These are phyloP conservation scores for Drosophila gunungcola DNA, from an alignment of 1,140 invertebrate genomes.

Conservation along the genomic window DNA sequence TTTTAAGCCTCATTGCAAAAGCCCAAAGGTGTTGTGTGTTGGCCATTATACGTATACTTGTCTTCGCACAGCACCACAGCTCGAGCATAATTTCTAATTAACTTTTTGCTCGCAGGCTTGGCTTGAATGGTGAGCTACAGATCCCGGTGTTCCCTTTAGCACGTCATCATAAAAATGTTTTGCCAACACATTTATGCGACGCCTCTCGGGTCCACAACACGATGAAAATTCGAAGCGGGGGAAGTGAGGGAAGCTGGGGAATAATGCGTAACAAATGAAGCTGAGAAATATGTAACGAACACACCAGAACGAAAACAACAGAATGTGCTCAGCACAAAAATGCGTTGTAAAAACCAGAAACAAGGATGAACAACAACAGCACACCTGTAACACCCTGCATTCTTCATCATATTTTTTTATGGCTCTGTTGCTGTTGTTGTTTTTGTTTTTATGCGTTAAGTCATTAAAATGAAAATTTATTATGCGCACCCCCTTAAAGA, in stretches of 20 bases:
- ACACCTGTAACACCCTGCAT: conserved; percentile 66
- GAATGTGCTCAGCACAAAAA: conserved; percentile 25
- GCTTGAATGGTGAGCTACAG: neutral
- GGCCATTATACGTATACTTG: conserved; percentile 16
- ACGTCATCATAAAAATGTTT: conserved; percentile 82
- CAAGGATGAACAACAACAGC: conserved; percentile 44
- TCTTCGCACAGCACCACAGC: conserved; percentile 51
- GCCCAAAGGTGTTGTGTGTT: conserved; percentile 57
- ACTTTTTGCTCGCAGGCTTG: conserved; percentile 69
- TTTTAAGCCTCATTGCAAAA: conserved; percentile 52
- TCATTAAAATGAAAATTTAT: conserved; percentile 83
- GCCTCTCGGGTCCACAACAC: conserved; percentile 54
- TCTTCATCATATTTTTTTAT: conserved; percentile 36
- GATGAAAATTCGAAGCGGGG: neutral
- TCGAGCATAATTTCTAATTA: conserved; percentile 81
- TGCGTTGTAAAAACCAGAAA: conserved; percentile 59
- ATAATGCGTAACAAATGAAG: conserved; percentile 78
- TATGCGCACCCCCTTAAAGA: conserved; percentile 57
- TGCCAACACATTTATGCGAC: conserved; percentile 73
- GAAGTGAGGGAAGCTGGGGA: neutral
- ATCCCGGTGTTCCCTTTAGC: conserved; percentile 68
- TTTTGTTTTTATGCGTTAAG: conserved; percentile 81
- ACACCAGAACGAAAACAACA: conserved; percentile 20
- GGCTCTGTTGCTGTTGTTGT: conserved; percentile 11
- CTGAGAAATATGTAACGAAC: conserved; percentile 64